phyloP scores from a whole-genome alignment of 2,797 vertebrate species.

The Cyprinodon diabolis region DNA sequence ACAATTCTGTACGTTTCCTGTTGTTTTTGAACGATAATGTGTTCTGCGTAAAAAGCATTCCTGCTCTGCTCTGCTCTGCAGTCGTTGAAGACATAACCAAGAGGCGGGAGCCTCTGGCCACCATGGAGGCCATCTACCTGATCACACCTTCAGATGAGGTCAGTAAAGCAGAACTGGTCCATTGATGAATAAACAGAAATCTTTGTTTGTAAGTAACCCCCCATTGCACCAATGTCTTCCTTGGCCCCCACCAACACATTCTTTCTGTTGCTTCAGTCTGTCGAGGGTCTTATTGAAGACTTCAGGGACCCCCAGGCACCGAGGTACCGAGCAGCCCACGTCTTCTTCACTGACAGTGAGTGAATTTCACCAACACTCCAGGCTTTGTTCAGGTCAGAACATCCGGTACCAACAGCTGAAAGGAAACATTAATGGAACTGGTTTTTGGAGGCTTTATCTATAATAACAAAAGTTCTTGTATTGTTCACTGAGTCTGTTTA shows the following conservation, averaged over 20 bases:
- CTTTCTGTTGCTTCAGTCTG: slow-evolving; percentile 82
- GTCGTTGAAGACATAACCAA: slow-evolving; percentile 98
- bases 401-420: too few relatives aligned
- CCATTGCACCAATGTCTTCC: neutral
- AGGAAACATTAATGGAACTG: too few relatives aligned
- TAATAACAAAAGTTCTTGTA: too few relatives aligned
- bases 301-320: slow-evolving; percentile 91
- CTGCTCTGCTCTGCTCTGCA: slow-evolving; percentile 42
- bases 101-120: slow-evolving; percentile 92
- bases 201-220: neutral
- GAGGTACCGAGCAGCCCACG: slow-evolving; percentile 91
- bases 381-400: too few relatives aligned
- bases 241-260: neutral
- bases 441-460: too few relatives aligned
- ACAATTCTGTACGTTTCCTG: neutral
- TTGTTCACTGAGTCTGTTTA: too few relatives aligned
- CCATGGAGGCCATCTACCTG: slow-evolving; percentile 87
- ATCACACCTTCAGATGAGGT: slow-evolving; percentile 84
- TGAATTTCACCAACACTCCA: slow-evolving; percentile 31
- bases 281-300: slow-evolving; percentile 93
- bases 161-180: slow-evolving; percentile 2
- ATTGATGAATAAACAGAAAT: neutral
- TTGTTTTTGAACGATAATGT: neutral
- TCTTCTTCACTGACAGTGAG: slow-evolving; percentile 99
- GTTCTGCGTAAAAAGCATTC: neutral